phyloP scores from a whole-genome alignment of 2,888 invertebrate species.

The Nomada flava region DNA sequence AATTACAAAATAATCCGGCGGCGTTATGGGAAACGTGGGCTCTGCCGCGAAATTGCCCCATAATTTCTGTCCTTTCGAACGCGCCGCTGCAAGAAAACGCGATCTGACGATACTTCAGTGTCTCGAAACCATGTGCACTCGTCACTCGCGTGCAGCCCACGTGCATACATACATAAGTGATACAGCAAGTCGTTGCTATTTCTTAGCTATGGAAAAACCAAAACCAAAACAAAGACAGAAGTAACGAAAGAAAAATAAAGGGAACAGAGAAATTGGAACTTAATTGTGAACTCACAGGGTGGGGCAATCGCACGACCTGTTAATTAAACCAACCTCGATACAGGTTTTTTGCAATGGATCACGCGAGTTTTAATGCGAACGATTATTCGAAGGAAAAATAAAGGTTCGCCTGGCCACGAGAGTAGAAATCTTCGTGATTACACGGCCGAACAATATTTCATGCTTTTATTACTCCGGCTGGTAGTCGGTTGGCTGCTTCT shows the following conservation, averaged over 20 bases:
- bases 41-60: conserved; percentile 47
- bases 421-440: conserved; percentile 20
- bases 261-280: not conserved
- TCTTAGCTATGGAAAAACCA: not conserved
- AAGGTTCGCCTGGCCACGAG: not conserved
- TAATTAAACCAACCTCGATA: conserved; percentile 36
- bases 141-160: conserved; percentile 18
- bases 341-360: not conserved
- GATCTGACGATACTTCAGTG: conserved; percentile 33
- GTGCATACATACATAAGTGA: no score
- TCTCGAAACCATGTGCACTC: conserved; percentile 41
- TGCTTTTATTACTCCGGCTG: conserved; percentile 25
- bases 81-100: conserved; percentile 26
- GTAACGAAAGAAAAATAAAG: not conserved
- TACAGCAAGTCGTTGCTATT: not conserved
- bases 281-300: not conserved
- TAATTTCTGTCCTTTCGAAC: conserved; percentile 55
- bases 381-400: not conserved
- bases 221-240: not conserved
- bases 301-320: not conserved
- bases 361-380: not conserved
- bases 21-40: conserved; percentile 50
- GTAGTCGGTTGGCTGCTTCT: conserved; percentile 10
- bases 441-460: conserved; percentile 32
- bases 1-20: conserved; percentile 52